phyloP scores from a whole-genome alignment of 2,888 invertebrate genomes.

The Helicoverpa assulta region DNA sequence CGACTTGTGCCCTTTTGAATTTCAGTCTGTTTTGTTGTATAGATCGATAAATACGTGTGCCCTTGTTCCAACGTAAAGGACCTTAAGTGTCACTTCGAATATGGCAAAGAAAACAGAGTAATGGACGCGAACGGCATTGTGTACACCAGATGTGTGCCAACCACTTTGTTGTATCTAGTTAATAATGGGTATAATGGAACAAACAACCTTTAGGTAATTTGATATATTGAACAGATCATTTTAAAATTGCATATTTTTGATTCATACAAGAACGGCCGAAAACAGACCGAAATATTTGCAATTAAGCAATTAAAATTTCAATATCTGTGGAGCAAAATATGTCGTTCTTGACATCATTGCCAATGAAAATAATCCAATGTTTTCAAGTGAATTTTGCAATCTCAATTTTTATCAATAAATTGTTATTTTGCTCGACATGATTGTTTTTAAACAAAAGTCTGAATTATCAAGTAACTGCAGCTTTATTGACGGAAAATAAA shows the following conservation, averaged over 20 bases:
- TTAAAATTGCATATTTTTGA: not conserved
- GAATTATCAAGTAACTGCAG: not conserved
- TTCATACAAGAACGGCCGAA: not conserved
- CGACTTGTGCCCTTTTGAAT: not conserved
- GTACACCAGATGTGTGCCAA: slow-evolving; percentile 53
- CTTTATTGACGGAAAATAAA: not conserved
- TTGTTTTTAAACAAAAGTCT: not conserved
- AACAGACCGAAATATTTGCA: not conserved
- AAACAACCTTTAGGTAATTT: slow-evolving; percentile 24
- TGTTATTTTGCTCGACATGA: not conserved
- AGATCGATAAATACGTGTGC: slow-evolving; percentile 42
- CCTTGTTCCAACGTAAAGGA: slow-evolving; percentile 70
- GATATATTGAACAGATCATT: slow-evolving; percentile 14
- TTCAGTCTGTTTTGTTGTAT: slow-evolving; percentile 3
- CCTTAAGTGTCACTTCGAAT: slow-evolving; percentile 71
- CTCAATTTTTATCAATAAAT: slow-evolving; percentile 11
- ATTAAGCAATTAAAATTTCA: slow-evolving; percentile 4
- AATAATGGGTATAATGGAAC: slow-evolving; percentile 30
- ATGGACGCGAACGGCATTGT: slow-evolving; percentile 55
- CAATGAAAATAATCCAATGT: slow-evolving; percentile 14
- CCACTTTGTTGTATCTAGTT: slow-evolving; percentile 38
- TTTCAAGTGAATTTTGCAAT: not conserved
- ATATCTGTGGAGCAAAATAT: not conserved
- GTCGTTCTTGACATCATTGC: not conserved
- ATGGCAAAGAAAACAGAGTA: slow-evolving; percentile 70